These are phyloP conservation scores for Ptiloglossa arizonensis DNA, from an alignment of 1,140 invertebrate genomes.

Conservation along the genomic window DNA sequence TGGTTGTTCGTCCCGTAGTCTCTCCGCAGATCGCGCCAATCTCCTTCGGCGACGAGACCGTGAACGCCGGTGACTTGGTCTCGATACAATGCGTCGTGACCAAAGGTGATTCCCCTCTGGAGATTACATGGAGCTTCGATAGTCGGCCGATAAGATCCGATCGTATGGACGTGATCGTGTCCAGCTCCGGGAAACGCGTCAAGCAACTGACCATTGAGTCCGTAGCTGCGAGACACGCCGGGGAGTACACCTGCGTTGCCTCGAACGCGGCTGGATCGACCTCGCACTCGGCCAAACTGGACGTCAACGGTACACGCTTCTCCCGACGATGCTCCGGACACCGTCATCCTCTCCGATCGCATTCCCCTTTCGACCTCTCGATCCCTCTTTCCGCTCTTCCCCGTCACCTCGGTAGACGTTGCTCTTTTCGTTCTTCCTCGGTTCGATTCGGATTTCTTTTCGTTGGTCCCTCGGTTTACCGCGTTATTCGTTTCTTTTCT, in stretches of 20 bases:
- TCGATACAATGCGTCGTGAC: conserved; percentile 87
- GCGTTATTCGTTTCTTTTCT: not conserved
- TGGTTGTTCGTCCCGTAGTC: conserved; percentile 74
- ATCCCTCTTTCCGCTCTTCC: not conserved
- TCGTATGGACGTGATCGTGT: conserved; percentile 75
- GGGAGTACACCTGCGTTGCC: conserved; percentile 90
- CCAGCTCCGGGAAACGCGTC: conserved; percentile 83
- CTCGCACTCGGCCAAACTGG: conserved; percentile 86
- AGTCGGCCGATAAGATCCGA: conserved; percentile 74
- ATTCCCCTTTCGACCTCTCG: not conserved
- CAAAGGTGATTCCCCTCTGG: conserved; percentile 87
- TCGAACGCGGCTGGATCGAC: conserved; percentile 88
- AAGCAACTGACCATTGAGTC: conserved; percentile 87
- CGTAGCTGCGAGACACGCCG: conserved; percentile 87
- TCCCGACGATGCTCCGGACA: conserved; percentile 28
- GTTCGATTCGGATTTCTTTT: not conserved
- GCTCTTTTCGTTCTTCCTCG: not conserved
- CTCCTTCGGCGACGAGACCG: conserved; percentile 86
- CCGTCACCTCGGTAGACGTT: too few relatives aligned
- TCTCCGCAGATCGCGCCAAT: conserved; percentile 87
- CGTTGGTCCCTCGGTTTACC: not conserved
- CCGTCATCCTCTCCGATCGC: not conserved
- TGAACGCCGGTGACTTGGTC: conserved; percentile 88
- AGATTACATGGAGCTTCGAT: conserved; percentile 86
- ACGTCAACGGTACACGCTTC: conserved; percentile 88